phyloP scores from a whole-genome alignment of 2,797 vertebrate genomes.

The Sus cebifrons region DNA sequence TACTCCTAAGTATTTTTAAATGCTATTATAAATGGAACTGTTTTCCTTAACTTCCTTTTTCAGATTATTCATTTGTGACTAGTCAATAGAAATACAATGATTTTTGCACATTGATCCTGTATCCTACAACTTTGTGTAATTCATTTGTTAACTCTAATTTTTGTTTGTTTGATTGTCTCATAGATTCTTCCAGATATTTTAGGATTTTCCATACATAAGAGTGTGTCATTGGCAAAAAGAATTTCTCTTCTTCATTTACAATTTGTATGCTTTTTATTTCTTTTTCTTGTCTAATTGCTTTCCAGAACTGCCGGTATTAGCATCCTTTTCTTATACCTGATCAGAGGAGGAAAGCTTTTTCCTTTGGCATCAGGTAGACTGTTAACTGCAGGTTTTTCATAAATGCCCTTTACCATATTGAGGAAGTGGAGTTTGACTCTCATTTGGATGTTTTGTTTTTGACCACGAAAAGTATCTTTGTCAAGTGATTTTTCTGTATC shows the following conservation, averaged over 20 bases:
- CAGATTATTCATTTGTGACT: not conserved
- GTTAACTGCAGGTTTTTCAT: not conserved
- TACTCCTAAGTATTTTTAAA: not conserved
- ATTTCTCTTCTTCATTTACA: not conserved
- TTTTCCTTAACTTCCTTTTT: not conserved
- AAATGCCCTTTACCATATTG: not conserved
- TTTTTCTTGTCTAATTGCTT: not conserved
- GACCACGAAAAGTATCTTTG: conserved; percentile 38
- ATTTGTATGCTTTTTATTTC: not conserved
- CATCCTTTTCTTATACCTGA: not conserved
- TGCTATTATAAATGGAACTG: not conserved
- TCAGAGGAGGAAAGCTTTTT: not conserved
- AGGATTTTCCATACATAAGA: not conserved
- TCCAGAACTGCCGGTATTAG: not conserved
- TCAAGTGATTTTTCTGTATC: conserved; percentile 27
- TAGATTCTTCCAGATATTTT: not conserved
- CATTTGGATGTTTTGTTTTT: not conserved
- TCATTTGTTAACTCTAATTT: not conserved
- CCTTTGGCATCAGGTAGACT: not conserved
- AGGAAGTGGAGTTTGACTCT: not conserved
- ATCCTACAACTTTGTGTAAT: not conserved
- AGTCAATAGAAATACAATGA: not conserved
- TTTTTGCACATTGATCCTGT: not conserved
- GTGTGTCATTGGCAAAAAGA: not conserved
- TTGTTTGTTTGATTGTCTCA: not conserved